Evolutionary conservation across 2,888 invertebrate species (phyloP).

Genomic region (Dinocampus coccinellae): DNA sequence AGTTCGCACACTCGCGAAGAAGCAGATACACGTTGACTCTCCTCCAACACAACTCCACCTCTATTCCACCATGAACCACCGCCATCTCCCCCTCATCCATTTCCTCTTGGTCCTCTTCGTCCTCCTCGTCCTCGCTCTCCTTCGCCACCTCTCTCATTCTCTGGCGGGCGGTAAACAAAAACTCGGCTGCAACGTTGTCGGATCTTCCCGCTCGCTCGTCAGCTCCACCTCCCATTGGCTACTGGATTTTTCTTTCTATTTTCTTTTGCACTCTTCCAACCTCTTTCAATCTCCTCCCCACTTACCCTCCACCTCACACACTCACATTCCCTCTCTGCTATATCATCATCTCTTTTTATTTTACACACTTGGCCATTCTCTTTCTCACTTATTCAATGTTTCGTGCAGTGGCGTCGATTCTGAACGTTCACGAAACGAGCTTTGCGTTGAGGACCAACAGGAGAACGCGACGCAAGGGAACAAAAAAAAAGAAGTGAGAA

Average conservation of each 20-base stretch:
- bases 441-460: conserved; percentile 39
- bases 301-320: conserved; percentile 14
- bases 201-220: conserved; percentile 62
- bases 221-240: conserved; percentile 55
- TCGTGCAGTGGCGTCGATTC: conserved; percentile 43
- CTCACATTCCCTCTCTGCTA: conserved; percentile 4
- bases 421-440: conserved; percentile 51
- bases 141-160: conserved; percentile 21
- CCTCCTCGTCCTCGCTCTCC: conserved; percentile 9
- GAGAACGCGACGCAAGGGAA: conserved; percentile 17
- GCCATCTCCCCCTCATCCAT: conserved; percentile 19
- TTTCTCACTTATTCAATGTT: no score
- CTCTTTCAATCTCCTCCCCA: conserved; percentile 34
- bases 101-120: conserved; percentile 33
- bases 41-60: conserved; percentile 42
- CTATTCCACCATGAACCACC: conserved; percentile 37
- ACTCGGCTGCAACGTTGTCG: conserved; percentile 66
- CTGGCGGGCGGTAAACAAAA: conserved; percentile 62
- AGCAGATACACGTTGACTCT: conserved; percentile 44
- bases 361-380: no score
- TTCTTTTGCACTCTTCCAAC: conserved; percentile 42
- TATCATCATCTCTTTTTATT: no score
- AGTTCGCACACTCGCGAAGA: conserved; percentile 30
- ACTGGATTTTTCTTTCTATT: conserved; percentile 60
- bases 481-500: conserved; percentile 22